These are phyloP conservation scores for Rhizomys pruinosus DNA, from an alignment of 2,113 vertebrate genomes.

Conservation along the genomic window DNA sequence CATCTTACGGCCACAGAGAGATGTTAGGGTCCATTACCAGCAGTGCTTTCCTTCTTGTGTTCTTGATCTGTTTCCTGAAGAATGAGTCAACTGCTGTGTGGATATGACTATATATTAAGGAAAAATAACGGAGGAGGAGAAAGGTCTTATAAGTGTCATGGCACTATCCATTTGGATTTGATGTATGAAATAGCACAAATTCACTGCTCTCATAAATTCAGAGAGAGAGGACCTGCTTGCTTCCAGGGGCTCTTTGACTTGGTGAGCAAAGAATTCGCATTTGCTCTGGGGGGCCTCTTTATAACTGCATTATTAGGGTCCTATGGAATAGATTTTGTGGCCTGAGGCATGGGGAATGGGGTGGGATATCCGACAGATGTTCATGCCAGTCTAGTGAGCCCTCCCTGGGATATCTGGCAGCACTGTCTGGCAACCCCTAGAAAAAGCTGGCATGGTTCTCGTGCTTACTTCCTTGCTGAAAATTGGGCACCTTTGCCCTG, in stretches of 20 bases:
- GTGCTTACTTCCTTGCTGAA: not conserved
- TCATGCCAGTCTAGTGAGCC: not conserved
- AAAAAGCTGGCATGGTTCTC: not conserved
- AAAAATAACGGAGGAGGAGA: conserved; percentile 6
- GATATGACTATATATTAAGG: not conserved
- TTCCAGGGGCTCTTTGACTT: conserved; percentile 27
- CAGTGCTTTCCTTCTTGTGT: not conserved
- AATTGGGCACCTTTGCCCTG: not conserved
- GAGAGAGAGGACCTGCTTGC: conserved; percentile 21
- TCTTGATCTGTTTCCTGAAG: conserved; percentile 50
- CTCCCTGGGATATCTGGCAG: not conserved
- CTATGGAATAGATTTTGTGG: conserved; percentile 34
- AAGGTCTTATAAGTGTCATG: conserved; percentile 34
- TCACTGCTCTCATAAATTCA: conserved; percentile 28
- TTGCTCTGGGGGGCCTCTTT: conserved; percentile 46
- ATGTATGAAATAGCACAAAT: conserved; percentile 46
- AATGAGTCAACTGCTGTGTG: not conserved
- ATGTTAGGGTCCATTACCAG: not conserved
- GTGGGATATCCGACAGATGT: conserved; percentile 26
- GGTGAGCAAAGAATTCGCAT: conserved; percentile 45
- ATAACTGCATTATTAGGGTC: conserved; percentile 44
- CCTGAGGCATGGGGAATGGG: conserved; percentile 28
- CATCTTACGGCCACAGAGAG: not conserved
- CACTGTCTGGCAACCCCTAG: not conserved
- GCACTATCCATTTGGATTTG: conserved; percentile 42